A percentile compares a stretch with the other conserved stretches of the same genome.
These are phyloP conservation scores for Pipistrellus pygmaeus DNA, from an alignment of 2,797 vertebrate species.

Conservation along the genomic window DNA sequence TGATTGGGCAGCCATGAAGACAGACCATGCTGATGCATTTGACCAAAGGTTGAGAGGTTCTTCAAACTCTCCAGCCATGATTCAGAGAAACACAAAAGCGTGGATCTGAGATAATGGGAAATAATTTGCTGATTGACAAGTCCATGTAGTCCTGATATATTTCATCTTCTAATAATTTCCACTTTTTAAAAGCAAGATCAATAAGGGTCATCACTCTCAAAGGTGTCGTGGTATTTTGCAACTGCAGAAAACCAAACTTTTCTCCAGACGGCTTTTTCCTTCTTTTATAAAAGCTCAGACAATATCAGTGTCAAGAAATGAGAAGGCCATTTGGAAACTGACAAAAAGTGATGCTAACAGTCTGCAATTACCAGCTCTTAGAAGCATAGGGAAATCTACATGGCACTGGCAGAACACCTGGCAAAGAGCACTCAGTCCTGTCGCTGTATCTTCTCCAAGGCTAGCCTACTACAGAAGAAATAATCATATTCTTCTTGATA, in stretches of 20 bases:
- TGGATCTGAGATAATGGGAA: constrained; percentile 67
- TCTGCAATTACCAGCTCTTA: constrained; percentile 74
- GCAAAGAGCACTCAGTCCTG: constrained; percentile 63
- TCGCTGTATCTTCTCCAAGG: constrained; percentile 64
- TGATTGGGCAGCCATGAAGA: constrained; percentile 19
- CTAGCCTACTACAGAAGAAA: neutral
- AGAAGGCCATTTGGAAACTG: constrained; percentile 83
- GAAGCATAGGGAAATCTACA: constrained; percentile 71
- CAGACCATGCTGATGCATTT: constrained; percentile 30
- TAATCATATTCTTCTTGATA: constrained; percentile 47
- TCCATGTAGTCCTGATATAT: constrained; percentile 29
- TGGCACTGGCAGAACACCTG: constrained; percentile 75
- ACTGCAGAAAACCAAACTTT: constrained; percentile 62
- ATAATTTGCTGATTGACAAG: constrained; percentile 69
- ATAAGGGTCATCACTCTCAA: constrained; percentile 61
- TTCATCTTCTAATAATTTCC: constrained; percentile 76
- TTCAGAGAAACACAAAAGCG: constrained; percentile 52
- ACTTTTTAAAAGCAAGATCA: constrained; percentile 72
- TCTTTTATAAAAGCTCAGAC: constrained; percentile 76
- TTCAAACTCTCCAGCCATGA: constrained; percentile 50
- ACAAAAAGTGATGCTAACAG: constrained; percentile 84
- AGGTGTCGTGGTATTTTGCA: constrained; percentile 60
- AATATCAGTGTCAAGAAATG: constrained; percentile 82
- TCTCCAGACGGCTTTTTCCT: constrained; percentile 52
- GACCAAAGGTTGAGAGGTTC: constrained; percentile 61